Percentiles rank a stretch among this genome's conserved stretches.
Evolutionary conservation across 2,888 invertebrate genomes (phyloP).

Genomic region (Drosophila nr. perissopoda): DNA sequence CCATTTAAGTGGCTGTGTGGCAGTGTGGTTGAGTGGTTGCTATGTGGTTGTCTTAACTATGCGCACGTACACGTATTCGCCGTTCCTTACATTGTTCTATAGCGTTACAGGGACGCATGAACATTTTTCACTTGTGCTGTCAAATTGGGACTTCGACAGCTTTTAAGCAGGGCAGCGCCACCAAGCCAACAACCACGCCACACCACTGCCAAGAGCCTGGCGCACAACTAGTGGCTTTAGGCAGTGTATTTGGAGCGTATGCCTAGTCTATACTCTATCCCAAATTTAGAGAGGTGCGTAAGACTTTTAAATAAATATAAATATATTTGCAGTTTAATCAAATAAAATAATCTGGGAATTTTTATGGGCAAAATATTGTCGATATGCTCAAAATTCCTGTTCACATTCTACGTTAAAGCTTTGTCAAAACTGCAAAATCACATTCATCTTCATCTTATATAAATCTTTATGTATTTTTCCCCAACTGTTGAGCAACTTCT

Average conservation of each 20-base stretch:
- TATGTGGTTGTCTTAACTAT: constrained; percentile 36
- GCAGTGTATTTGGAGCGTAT: constrained; percentile 28
- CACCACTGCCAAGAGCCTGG: constrained; percentile 46
- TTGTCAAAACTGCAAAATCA: background rate
- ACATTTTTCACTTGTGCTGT: constrained; percentile 80
- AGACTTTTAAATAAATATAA: too few species aligned
- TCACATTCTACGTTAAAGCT: background rate
- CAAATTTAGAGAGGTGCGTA: background rate
- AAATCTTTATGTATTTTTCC: background rate
- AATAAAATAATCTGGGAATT: background rate
- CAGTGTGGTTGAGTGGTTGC: constrained; percentile 21
- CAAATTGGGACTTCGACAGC: constrained; percentile 81
- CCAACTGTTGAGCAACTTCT: too few species aligned
- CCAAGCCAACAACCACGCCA: constrained; percentile 18
- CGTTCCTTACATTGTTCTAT: constrained; percentile 56
- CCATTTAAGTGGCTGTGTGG: constrained; percentile 67
- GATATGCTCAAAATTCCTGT: background rate
- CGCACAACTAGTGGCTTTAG: constrained; percentile 14
- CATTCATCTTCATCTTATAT: background rate
- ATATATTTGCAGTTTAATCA: background rate
- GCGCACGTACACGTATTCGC: constrained; percentile 49
- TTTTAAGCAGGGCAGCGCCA: constrained; percentile 65
- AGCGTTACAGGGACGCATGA: constrained; percentile 44
- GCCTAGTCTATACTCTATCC: constrained; percentile 4
- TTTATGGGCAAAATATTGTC: background rate